Base-by-base conservation (phyloP, 2,888 invertebrate genomes). In the Eupithecia abbreviata region DNA sequence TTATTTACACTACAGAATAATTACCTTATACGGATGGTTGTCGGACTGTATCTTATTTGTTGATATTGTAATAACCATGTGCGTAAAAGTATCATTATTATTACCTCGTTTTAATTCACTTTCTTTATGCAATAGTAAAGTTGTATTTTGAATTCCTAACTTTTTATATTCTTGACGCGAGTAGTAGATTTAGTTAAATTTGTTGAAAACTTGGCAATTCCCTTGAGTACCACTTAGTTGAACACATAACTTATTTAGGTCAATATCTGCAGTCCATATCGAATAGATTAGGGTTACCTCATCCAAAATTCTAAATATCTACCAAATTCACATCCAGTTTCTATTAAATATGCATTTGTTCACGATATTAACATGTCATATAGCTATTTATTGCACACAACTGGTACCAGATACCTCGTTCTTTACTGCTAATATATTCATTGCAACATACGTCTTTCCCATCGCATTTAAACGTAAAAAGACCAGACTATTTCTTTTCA, bases 371-470 rank as follows among this genome's bases (percentile, higher is more conserved):
- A 93, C 88, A 90, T 90, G 89, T 90, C 89, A 82, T 88, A 89
- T 89, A 84, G 80, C 84, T 87, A 89, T 84, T 92, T 92, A 92
- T 90, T 85, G 85, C 89, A 83, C 83, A 87, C 87, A 89, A 91
- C 92, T 89, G 89, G 93, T 91, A 88, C 85, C 86, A 83, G 83
- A 85, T 76, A 82, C 81, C 82, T 85, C 84, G 81, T 89, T 83
- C 82, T 92, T 94, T 92, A 93, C 89, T 90, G 90, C 91, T 93
- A 93, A 94, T 93, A 90, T 94, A 94, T 94, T 95, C 94, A 94
- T 94, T 91, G 87, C 87, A 87, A 89, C 88, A 89, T 91, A 92
- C 88, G 87, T 91, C 91, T 92, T 93, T 93, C 93, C 91, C 93
- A 92, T 89, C 89, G 90, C 87, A 91, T 93, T 93, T 91, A 92